A percentile compares a stretch with the other conserved stretches of the same genome.
These are phyloP conservation scores for Brotula barbata DNA, from an alignment of 2,797 vertebrate species.

Conservation along the genomic window DNA sequence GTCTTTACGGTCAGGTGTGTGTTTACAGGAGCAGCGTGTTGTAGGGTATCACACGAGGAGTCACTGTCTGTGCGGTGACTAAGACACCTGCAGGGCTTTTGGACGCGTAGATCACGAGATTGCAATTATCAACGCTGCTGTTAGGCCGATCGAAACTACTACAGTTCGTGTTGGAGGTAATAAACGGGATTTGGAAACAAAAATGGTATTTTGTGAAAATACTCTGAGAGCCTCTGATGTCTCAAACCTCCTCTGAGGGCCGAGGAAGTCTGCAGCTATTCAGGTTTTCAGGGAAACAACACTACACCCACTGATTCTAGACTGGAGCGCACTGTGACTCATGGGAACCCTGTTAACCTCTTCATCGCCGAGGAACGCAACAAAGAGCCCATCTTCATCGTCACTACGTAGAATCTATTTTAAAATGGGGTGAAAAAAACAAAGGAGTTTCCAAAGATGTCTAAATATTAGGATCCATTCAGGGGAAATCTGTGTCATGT, in stretches of 20 bases:
- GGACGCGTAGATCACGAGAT: background rate
- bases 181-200: background rate
- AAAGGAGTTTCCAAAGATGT: no score
- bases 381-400: no score
- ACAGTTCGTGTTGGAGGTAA: background rate
- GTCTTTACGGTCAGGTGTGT: constrained; percentile 51
- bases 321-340: background rate
- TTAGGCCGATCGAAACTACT: background rate
- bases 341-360: background rate
- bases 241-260: no score
- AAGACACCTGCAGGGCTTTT: constrained; percentile 17
- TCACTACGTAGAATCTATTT: no score
- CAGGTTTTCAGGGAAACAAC: no score
- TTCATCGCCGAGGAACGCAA: no score
- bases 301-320: no score
- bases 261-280: no score
- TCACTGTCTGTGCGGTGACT: constrained; percentile 57
- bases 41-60: constrained; percentile 25
- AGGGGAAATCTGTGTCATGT: no score
- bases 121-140: background rate
- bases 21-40: constrained; percentile 32
- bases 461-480: no score
- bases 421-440: no score
- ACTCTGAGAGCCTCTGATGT: no score
- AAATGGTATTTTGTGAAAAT: background rate